Evolutionary conservation across 2,888 invertebrate genomes (phyloP).

Genomic region (Arctia plantaginis): DNA sequence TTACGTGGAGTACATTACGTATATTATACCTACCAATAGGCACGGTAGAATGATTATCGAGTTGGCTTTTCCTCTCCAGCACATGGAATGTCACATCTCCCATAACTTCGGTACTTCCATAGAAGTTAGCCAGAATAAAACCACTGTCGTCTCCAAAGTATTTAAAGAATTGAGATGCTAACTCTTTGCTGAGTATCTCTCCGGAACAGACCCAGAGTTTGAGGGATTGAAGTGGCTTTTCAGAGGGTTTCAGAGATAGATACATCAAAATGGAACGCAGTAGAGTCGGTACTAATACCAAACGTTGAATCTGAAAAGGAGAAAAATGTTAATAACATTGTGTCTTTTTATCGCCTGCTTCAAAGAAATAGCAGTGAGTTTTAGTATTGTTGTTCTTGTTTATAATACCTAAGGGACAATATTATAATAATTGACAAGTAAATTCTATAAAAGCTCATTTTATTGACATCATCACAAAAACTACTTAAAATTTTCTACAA

Average conservation of each 20-base stretch:
- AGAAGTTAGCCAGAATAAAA: constrained; percentile 93
- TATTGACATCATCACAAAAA: background rate
- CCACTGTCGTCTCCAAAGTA: constrained; percentile 88
- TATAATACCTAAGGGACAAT: background rate
- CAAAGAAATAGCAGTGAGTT: background rate
- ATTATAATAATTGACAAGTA: too few species aligned
- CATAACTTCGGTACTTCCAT: constrained; percentile 97
- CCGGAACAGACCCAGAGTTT: constrained; percentile 96
- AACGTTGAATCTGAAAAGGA: constrained; percentile 88
- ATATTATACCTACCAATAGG: constrained; percentile 91
- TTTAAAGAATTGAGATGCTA: constrained; percentile 92
- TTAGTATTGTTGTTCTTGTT: background rate
- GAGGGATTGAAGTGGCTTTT: constrained; percentile 85
- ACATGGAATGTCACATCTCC: constrained; percentile 95
- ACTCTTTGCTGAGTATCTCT: constrained; percentile 90
- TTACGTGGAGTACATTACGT: too few species aligned
- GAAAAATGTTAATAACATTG: background rate
- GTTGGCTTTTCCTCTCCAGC: constrained; percentile 87
- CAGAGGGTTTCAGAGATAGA: constrained; percentile 87
- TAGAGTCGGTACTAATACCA: constrained; percentile 94
- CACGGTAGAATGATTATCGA: constrained; percentile 89
- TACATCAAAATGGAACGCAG: constrained; percentile 92
- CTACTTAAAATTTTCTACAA: background rate
- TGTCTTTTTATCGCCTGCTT: background rate
- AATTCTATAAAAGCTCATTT: background rate